Evolutionary conservation across 1,140 invertebrate species (phyloP), one percentile per base, ranked within the genome.

Genomic region (Steinernema feltiae): DNA sequence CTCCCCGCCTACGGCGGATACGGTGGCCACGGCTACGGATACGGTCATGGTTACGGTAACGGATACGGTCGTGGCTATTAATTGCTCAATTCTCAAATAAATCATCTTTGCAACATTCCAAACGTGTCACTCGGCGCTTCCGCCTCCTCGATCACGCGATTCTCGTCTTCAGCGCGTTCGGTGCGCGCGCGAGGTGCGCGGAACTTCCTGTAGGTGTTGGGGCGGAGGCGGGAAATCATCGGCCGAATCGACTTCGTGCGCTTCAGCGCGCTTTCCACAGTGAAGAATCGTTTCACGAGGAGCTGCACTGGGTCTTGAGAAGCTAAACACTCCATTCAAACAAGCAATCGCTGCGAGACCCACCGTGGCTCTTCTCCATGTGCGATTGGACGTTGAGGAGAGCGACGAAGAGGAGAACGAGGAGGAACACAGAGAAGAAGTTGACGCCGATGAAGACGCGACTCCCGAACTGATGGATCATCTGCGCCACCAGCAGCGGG

Each of bases 201-300:
- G 53, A 63, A 63, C 24, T 27, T 63, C 24, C 53, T 63, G 53
- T n/a, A 63, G 7, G 53, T 63, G 53, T 63, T 63, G 7, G 53
- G 53, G 2, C 53, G 15, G 15, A 63, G 53, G 12, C 53, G 53
- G 12, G 15, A n/a, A 7, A 63, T 63, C 53, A 63, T 63, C 53
- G 53, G 53, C 15, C 53, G 12, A 63, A 63, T 63, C 53, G 53
- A 63, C 24, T 63, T 63, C 53, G 53, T 63, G 7, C 53, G 7
- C 53, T 63, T 63, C 53, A 63, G 53, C 53, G 53, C 53, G 24
- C 53, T 63, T 63, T 63, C 53, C 12, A 63, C 53, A 7, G 53
- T 63, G 53, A 63, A 63, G 53, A 63, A 63, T 3, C 53, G 53
- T 21, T 63, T 63, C 15, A 27, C 53, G 24, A 63, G 53, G 53